A percentile compares a stretch with the other conserved stretches of the same genome.
phyloP scores from a whole-genome alignment of 2,888 invertebrate genomes.

The Philereme vetulata region DNA sequence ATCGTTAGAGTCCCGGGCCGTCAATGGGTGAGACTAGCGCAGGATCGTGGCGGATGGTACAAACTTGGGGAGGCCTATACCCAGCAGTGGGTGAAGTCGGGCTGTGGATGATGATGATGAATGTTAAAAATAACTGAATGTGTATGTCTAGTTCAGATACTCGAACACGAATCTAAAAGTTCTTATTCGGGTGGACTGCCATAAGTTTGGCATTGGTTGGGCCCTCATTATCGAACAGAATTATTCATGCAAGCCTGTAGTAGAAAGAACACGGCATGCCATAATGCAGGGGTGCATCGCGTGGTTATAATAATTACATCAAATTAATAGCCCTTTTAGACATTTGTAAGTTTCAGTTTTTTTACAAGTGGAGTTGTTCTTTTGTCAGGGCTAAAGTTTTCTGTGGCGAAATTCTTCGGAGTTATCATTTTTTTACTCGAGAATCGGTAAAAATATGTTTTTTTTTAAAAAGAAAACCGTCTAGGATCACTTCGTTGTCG shows the following conservation, averaged over 20 bases:
- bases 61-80: too few relatives aligned
- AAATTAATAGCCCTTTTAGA: slow-evolving; percentile 14
- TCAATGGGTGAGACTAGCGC: too few relatives aligned
- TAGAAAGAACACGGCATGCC: slow-evolving; percentile 34
- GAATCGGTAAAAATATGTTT: too few relatives aligned
- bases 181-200: slow-evolving; percentile 20
- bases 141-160: background rate
- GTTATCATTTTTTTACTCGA: too few relatives aligned
- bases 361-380: slow-evolving; percentile 12
- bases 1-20: too few relatives aligned
- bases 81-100: too few relatives aligned
- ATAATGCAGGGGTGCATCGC: slow-evolving; percentile 37
- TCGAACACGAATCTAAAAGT: background rate
- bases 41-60: too few relatives aligned
- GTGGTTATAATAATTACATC: slow-evolving; percentile 32
- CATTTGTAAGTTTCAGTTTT: slow-evolving; percentile 8
- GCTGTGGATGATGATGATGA: too few relatives aligned
- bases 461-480: too few relatives aligned
- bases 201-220: slow-evolving; percentile 35
- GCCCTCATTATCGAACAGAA: slow-evolving; percentile 36
- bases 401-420: too few relatives aligned
- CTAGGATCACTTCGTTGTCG: too few relatives aligned
- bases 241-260: slow-evolving; percentile 35
- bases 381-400: slow-evolving; percentile 1
- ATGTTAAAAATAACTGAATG: too few relatives aligned